Base-by-base conservation (phyloP, 64 coral and sea anemone species). In the Porites lutea region DNA sequence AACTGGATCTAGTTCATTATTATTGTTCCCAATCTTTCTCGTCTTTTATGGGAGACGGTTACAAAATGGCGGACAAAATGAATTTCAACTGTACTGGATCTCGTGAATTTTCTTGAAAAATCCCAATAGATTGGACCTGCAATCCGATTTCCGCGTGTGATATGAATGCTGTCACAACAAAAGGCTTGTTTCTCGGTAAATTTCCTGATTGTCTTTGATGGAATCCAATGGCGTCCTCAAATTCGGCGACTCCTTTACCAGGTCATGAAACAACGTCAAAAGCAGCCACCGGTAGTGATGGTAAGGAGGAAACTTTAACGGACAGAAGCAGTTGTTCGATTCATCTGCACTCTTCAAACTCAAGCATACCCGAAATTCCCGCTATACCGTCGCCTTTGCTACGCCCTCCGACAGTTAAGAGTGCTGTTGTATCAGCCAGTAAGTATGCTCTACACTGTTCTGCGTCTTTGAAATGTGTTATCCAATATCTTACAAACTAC, bases 191-290 rank as follows among this genome's bases (percentile, higher is more conserved):
- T 4, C 22, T 14, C 37, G 14, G 16, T 74, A 13, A 74, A 6
- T 22, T 13, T 0, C 11, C 8, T 12, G 6, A 12, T 37, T 74
- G 12, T 74, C 13, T 4, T 44, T 74, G 43, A 10, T 84, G 18
- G 48, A 68, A 67, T 68, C 15, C 60, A 53, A 84, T 84, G 81
- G 81, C 81, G 60, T 65, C 63, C 69, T 84, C 63, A n/a, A 67
- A 68, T 64, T 9, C 62, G 2, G 9, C 63, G 19, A 46, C 69
- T 10, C 12, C 62, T 69, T 84, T 68, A 22, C 61, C 81, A 12
- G 62, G 12, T 37, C 27, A 37, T 7, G 62, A 68, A 52, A 52
- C 62, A 43, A 52, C 62, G 15, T 13, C 8, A 50, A 4, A 6
- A n/a, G 45, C 62, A 6, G 7, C 59, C 13, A 27, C 3, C 58